phyloP scores from a whole-genome alignment of 1,140 invertebrate genomes.

The Zaprionus ghesquierei region DNA sequence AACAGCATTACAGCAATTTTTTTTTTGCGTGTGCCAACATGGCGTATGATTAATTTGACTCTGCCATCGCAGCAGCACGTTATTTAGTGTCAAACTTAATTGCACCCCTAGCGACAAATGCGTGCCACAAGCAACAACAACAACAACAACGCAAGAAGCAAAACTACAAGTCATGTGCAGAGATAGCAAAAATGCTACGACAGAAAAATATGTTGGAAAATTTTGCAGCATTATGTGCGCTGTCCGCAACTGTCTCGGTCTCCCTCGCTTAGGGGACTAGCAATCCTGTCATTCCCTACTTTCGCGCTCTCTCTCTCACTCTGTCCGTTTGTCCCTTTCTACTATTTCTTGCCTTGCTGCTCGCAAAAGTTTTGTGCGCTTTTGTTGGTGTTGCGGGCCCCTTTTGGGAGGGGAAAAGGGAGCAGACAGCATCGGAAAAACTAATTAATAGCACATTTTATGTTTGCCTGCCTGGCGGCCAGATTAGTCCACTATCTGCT shows the following conservation, averaged over 20 bases:
- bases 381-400: conserved; percentile 60
- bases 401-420: too few species aligned
- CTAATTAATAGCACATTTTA: conserved; percentile 79
- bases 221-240: conserved; percentile 36
- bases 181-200: conserved; percentile 64
- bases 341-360: background rate
- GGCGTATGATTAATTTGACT: conserved; percentile 72
- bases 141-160: conserved; percentile 25
- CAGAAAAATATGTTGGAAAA: conserved; percentile 49
- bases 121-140: conserved; percentile 11
- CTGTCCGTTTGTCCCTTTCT: background rate
- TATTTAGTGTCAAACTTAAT: conserved; percentile 75
- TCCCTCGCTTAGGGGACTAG: background rate
- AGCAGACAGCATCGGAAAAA: conserved; percentile 68
- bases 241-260: background rate
- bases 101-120: conserved; percentile 62
- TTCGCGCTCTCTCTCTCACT: background rate
- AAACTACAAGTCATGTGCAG: conserved; percentile 74
- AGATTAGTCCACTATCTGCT: conserved; percentile 42
- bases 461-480: conserved; percentile 57
- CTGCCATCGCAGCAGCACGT: conserved; percentile 37
- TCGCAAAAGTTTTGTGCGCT: conserved; percentile 36
- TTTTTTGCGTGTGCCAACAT: conserved; percentile 36
- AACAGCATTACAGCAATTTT: too few species aligned
- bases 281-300: background rate